Conservation (phyloP, 2,888 invertebrate genomes). For the Drosophila mayaguana region DNA sequence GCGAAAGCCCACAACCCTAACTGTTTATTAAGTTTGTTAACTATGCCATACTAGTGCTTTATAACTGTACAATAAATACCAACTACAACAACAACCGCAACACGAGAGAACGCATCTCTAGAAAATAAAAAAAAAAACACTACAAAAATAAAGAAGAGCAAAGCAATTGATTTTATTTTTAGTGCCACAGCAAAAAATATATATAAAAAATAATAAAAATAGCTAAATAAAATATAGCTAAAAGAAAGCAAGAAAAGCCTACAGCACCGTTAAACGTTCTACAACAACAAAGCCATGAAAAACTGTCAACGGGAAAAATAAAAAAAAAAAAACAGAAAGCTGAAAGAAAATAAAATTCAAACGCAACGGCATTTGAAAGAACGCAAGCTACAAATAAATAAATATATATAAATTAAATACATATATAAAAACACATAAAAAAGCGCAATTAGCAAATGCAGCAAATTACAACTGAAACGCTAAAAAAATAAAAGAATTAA, state of each 20-base stretch:
- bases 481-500: conserved; percentile 38
- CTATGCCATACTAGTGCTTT: conserved; percentile 79
- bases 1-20: conserved; percentile 26
- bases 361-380: conserved; percentile 65
- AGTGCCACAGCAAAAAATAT: conserved; percentile 60
- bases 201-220: conserved; percentile 27
- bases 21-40: conserved; percentile 65
- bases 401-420: conserved; percentile 1
- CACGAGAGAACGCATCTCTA: conserved; percentile 23
- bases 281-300: conserved; percentile 39
- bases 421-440: conserved; percentile 41
- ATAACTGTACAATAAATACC: conserved; percentile 76
- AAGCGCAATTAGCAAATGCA: conserved; percentile 76
- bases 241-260: conserved; percentile 17
- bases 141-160: conserved; percentile 48
- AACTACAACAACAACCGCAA: conserved; percentile 27
- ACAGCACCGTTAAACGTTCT: conserved; percentile 70
- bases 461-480: conserved; percentile 39
- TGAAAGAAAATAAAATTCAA: conserved; percentile 27
- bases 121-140: not conserved
- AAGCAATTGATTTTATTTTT: conserved; percentile 81
- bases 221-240: conserved; percentile 19
- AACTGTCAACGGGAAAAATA: conserved; percentile 64
- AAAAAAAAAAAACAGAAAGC: conserved; percentile 1
- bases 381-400: conserved; percentile 27